Conservation (phyloP, 2,888 invertebrate species). For the Lymantria monacha region DNA sequence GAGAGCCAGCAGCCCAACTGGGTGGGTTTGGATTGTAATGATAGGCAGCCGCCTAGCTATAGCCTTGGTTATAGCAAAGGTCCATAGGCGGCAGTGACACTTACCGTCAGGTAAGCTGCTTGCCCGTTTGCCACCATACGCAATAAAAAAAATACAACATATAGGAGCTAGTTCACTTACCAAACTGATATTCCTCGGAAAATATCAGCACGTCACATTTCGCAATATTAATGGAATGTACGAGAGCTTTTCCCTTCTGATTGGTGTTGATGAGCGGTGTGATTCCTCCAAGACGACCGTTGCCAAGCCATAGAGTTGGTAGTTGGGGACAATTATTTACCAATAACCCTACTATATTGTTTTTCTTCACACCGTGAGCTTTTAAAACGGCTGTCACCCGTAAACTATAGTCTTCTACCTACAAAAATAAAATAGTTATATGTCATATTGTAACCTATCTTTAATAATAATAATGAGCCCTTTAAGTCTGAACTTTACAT, state of each 20-base stretch:
- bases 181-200: conserved; percentile 86
- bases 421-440: conserved; percentile 45
- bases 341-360: conserved; percentile 93
- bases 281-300: conserved; percentile 92
- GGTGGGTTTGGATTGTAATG: too few relatives aligned
- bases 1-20: too few relatives aligned
- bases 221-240: conserved; percentile 94
- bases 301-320: conserved; percentile 95
- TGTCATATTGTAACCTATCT: neutral
- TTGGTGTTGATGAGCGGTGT: conserved; percentile 97
- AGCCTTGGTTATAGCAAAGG: too few relatives aligned
- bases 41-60: too few relatives aligned
- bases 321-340: conserved; percentile 96
- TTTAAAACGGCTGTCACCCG: conserved; percentile 91
- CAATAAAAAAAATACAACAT: too few relatives aligned
- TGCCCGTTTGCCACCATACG: too few relatives aligned
- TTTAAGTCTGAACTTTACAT: too few relatives aligned
- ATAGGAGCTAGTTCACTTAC: conserved; percentile 55
- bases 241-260: conserved; percentile 89
- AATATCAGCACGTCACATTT: conserved; percentile 93
- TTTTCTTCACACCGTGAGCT: conserved; percentile 90
- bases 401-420: conserved; percentile 94
- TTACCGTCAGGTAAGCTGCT: too few relatives aligned
- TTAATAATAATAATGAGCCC: too few relatives aligned
- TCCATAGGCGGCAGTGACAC: too few relatives aligned